These are phyloP conservation scores for Chiridota heheva DNA, from an alignment of 35 echinoderm and acorn worm genomes.

Conservation along the genomic window DNA sequence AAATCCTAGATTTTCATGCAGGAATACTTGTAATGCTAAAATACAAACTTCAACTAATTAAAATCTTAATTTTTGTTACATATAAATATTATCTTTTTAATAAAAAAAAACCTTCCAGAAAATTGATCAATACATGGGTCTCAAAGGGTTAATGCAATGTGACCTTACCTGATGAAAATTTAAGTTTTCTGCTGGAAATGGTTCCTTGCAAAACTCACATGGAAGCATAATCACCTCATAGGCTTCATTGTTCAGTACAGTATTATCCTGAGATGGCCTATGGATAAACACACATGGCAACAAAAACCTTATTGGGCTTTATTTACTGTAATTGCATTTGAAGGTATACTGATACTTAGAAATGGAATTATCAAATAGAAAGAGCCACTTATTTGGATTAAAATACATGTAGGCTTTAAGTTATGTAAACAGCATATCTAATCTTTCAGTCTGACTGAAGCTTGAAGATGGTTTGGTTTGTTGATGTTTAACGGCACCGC, in stretches of 20 bases:
- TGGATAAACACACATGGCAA: neutral
- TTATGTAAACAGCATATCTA: no score
- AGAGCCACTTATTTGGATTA: neutral
- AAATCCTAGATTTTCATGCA: no score
- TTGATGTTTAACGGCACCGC: no score
- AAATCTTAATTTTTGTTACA: no score
- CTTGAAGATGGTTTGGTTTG: no score
- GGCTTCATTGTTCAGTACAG: neutral
- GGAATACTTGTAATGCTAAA: no score
- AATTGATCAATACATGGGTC: no score
- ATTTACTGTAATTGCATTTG: neutral
- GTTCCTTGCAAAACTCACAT: constrained; percentile 70
- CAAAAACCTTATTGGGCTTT: neutral
- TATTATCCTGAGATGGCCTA: neutral
- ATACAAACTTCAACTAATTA: no score
- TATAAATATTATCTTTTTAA: no score
- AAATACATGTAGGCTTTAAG: neutral
- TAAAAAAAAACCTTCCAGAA: no score
- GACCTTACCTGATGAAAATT: constrained; percentile 65
- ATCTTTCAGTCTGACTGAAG: no score
- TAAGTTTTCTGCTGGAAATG: constrained; percentile 55
- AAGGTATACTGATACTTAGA: neutral
- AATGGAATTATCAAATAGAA: neutral
- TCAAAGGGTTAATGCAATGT: no score
- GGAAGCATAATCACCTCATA: constrained; percentile 46